Evolutionary conservation across 1,140 invertebrate genomes (phyloP), one percentile per base, ranked within the genome.

Genomic region (Lordiphosa stackelbergi): DNA sequence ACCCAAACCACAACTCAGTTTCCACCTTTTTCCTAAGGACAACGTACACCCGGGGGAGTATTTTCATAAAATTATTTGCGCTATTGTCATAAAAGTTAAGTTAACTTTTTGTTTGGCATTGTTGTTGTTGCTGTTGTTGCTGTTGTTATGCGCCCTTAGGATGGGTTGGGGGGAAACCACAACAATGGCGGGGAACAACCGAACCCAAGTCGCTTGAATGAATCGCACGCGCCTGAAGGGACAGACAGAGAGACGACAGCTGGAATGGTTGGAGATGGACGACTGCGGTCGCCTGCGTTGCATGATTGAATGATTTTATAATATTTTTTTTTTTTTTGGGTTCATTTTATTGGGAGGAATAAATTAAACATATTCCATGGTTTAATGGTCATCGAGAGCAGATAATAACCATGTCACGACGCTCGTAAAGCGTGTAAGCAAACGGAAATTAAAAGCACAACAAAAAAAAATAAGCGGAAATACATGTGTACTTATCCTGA

Each of bases 291-390:
- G 19, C 69, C 60, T 72, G 64, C 49, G 69, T 37, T 38, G 69
- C 73, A 78, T 78, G 73, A 78, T 78, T 78, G 73, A 78, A 56
- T 78, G 73, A 73, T 78, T 78, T 69, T 66, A 78, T 66, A 78
- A 78, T 79, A 66, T 43, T 77, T 72, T 55, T 55, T 78, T 69
- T 5, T 53, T 58, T n/a, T n/a, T n/a, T n/a, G n/a, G n/a, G n/a
- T n/a, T 54, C 73, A 69, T 78, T 66, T 78, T 78, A 73, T 69
- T 60, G 60, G 58, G 22, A 11, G 10, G 10, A 10, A 3, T 9
- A 36, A 12, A 13, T 43, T 2, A 2, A 3, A 31, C 28, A 31
- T 31, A 31, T 31, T 31, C 28, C 28, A 2, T 4, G 2, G 5
- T 13, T 4, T 12, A 22, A 22, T 13, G 1, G 31, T 9, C 28